These are phyloP conservation scores for Diaphora mendica DNA, from an alignment of 2,888 invertebrate genomes.

Conservation along the genomic window DNA sequence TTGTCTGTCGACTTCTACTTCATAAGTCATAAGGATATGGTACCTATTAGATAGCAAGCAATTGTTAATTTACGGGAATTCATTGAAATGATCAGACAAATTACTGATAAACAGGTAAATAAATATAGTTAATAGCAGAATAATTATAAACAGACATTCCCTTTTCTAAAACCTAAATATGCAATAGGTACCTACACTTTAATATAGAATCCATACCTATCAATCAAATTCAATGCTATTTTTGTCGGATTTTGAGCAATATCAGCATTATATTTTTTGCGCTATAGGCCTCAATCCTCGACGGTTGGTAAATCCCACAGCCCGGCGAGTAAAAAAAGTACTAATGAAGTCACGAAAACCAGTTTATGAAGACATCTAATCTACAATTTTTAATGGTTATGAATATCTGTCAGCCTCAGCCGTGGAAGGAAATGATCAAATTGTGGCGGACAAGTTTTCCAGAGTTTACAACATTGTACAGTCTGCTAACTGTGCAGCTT, in stretches of 20 bases:
- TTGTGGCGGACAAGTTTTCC: no score
- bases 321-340: not conserved
- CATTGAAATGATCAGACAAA: not conserved
- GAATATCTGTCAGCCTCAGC: not conserved
- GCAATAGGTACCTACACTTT: no score
- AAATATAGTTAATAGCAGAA: no score
- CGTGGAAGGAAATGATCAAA: no score
- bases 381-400: not conserved
- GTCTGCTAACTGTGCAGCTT: no score
- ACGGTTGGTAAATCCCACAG: not conserved
- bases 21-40: no score
- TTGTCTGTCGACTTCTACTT: not conserved
- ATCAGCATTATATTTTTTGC: not conserved
- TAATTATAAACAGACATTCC: no score
- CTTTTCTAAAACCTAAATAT: no score
- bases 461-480: no score
- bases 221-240: not conserved
- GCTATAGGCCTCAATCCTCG: not conserved
- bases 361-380: not conserved
- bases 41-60: no score
- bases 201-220: no score
- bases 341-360: not conserved
- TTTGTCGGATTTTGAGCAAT: not conserved
- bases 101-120: no score
- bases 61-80: not conserved